These are phyloP conservation scores for Olivierus martensii DNA, from an alignment of 1,140 invertebrate genomes.

Conservation along the genomic window DNA sequence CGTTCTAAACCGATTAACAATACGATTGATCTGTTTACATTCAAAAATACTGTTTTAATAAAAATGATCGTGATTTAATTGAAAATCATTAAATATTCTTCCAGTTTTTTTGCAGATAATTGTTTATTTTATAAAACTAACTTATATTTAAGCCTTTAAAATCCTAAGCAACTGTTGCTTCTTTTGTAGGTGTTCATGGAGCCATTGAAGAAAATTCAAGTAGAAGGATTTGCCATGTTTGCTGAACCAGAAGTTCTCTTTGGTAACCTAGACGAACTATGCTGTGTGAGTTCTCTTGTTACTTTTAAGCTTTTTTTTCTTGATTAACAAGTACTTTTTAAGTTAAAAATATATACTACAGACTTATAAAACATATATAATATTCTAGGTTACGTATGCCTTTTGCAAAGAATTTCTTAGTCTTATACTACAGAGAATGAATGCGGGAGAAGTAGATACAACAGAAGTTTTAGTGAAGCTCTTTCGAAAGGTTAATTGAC, in stretches of 20 bases:
- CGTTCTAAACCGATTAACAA: no score
- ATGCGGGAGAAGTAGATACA: conserved; percentile 33
- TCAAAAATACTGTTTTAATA: no score
- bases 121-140: no score
- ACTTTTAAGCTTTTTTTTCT: background rate
- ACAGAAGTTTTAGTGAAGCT: conserved; percentile 43
- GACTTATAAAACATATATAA: background rate
- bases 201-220: conserved; percentile 52
- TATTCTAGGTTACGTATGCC: conserved; percentile 44
- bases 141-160: no score
- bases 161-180: no score
- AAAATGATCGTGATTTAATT: no score
- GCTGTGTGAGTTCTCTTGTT: conserved; percentile 38
- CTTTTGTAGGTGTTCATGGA: conserved; percentile 51
- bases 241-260: conserved; percentile 52
- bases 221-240: conserved; percentile 51
- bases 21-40: no score
- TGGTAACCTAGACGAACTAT: conserved; percentile 53
- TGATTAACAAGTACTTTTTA: no score
- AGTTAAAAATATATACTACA: no score
- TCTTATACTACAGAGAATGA: conserved; percentile 39
- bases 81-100: no score
- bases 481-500: conserved; percentile 38
- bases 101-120: no score
- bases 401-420: conserved; percentile 52